Percentiles rank a stretch among this genome's conserved stretches.
phyloP scores from a whole-genome alignment of 37 sponge, comb jelly and placozoan genomes.

The Corticium candelabrum region DNA sequence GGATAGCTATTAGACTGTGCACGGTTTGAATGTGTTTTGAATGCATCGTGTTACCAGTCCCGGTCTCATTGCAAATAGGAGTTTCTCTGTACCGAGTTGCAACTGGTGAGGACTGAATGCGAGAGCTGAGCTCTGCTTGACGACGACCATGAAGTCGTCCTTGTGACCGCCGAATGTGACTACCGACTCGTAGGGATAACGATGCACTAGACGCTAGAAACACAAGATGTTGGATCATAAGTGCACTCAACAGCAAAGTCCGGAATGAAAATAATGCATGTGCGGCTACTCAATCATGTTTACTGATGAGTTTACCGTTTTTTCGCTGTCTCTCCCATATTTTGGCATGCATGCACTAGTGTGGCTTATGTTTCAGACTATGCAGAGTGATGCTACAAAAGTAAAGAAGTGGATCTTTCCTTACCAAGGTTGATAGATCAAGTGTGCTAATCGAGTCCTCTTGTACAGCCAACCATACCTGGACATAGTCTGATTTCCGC shows the following conservation, averaged over 20 bases:
- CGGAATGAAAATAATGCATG: neutral
- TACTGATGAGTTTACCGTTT: no score
- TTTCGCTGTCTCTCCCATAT: no score
- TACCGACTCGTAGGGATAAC: neutral
- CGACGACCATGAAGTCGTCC: slow-evolving; percentile 1
- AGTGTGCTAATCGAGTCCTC: neutral
- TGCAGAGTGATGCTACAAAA: no score
- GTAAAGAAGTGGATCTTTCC: neutral
- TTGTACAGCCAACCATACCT: neutral
- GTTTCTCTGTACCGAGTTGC: neutral
- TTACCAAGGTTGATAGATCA: neutral
- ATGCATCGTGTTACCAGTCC: neutral
- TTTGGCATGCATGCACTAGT: no score
- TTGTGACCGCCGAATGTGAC: neutral
- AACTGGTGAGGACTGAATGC: neutral
- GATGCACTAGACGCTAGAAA: neutral
- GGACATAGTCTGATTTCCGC: neutral
- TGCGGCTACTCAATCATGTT: no score
- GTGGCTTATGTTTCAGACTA: no score
- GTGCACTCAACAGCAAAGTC: no score
- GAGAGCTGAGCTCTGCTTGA: neutral
- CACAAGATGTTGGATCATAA: no score
- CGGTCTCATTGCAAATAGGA: neutral
- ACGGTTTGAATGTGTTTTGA: neutral
- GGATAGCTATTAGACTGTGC: neutral